A percentile compares a stretch with the other conserved stretches of the same genome.
Evolutionary conservation across 2,797 vertebrate genomes (phyloP).

Genomic region (Pangasius djambal): DNA sequence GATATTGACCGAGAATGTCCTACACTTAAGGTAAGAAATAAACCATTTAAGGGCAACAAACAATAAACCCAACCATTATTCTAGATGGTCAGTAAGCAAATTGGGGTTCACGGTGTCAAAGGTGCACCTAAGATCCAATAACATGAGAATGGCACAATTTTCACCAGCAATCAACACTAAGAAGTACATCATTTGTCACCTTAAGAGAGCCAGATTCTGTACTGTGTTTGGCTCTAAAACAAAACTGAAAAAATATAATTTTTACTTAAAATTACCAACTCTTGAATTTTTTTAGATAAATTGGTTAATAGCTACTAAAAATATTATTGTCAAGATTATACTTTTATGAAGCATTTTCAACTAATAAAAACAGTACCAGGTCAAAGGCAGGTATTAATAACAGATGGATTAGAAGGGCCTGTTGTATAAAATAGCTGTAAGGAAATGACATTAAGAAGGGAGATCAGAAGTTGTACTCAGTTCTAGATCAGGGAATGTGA

Average conservation of each 20-base stretch:
- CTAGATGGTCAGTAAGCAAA: neutral
- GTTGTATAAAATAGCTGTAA: constrained; percentile 12
- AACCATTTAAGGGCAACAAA: too few species aligned
- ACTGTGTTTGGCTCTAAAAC: neutral
- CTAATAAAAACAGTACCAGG: neutral
- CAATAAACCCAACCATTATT: neutral
- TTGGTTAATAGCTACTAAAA: neutral
- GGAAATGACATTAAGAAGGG: constrained; percentile 14
- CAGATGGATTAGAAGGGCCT: constrained; percentile 9
- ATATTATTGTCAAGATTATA: neutral
- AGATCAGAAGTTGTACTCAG: neutral
- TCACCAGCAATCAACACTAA: neutral
- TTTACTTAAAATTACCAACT: neutral
- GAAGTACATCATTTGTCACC: neutral
- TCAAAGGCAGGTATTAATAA: neutral
- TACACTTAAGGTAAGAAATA: neutral
- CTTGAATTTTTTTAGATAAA: neutral
- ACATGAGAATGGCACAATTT: neutral
- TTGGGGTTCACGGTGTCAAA: neutral
- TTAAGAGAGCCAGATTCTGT: neutral
- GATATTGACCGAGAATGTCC: neutral
- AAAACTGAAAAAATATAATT: neutral
- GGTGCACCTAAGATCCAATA: neutral
- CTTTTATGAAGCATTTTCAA: neutral
- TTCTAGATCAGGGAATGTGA: constrained; percentile 12